Conservation (phyloP, 2,113 vertebrate genomes). For the Athene cunicularia region DNA sequence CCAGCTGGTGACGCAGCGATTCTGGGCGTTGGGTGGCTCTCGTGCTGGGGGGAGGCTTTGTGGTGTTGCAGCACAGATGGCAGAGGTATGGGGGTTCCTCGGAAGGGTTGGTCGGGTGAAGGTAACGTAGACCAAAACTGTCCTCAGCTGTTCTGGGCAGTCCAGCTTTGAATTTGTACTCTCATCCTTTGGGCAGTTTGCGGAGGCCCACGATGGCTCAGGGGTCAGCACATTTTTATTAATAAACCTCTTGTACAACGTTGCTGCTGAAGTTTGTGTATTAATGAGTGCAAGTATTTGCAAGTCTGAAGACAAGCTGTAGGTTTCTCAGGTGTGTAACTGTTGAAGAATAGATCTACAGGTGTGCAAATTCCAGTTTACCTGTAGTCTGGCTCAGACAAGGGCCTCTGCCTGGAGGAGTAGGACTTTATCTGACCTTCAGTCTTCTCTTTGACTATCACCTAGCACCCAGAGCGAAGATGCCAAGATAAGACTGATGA, state of each 20-base stretch:
- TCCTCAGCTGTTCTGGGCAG: not conserved
- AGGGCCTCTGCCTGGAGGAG: not conserved
- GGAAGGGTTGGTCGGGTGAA: not conserved
- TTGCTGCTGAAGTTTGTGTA: not conserved
- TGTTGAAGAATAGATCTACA: not conserved
- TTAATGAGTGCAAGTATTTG: not conserved
- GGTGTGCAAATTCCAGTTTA: not conserved
- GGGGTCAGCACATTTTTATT: not conserved
- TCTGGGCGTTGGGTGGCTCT: not conserved
- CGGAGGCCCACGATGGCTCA: not conserved
- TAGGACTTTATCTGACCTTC: not conserved
- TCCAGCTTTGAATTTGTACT: not conserved
- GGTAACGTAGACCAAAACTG: not conserved
- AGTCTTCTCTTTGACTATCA: not conserved
- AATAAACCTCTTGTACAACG: not conserved
- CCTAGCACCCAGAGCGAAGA: not conserved
- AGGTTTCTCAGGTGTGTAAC: not conserved
- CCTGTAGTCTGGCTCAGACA: not conserved
- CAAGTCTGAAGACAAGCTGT: not conserved
- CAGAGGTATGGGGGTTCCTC: not conserved
- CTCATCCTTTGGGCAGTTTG: fast-evolving
- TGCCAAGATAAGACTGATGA: not conserved
- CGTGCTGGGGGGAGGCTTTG: not conserved
- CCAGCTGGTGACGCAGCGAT: not conserved
- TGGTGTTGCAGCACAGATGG: not conserved